phyloP scores from a whole-genome alignment of 2,797 vertebrate genomes.

The Xerus rutilus region DNA sequence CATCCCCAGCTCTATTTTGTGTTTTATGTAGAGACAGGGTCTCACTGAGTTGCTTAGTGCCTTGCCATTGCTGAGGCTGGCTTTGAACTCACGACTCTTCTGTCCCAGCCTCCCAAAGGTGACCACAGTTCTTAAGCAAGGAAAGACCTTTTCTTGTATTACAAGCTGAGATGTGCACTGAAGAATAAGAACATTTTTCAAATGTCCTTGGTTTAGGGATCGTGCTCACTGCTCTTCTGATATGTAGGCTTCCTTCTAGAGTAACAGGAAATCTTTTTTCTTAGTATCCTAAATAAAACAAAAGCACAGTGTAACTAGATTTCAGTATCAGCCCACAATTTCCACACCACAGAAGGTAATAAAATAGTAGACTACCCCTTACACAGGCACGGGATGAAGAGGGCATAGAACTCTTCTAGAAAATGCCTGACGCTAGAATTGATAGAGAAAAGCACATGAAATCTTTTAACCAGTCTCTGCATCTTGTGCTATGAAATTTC shows the following conservation, averaged over 20 bases:
- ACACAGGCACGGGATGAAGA: neutral
- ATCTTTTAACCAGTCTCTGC: constrained; percentile 20
- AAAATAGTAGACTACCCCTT: neutral
- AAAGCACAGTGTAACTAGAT: neutral
- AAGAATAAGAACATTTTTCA: neutral
- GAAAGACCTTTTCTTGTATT: neutral
- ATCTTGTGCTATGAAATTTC: constrained; percentile 17
- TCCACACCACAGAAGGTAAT: neutral
- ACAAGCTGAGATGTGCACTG: constrained; percentile 8
- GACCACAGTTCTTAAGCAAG: neutral
- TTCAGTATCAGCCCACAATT: constrained; percentile 42
- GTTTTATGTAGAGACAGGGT: no score
- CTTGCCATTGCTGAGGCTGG: no score
- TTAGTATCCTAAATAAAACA: constrained; percentile 22
- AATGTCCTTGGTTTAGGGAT: neutral
- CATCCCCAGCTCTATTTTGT: no score
- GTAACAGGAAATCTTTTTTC: neutral
- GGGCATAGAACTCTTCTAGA: neutral
- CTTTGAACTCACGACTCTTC: no score
- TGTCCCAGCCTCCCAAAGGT: neutral
- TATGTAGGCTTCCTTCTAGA: neutral
- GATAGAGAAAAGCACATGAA: neutral
- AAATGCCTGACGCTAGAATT: neutral
- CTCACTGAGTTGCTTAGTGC: no score
- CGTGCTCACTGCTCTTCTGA: neutral